A percentile compares a stretch with the other conserved stretches of the same genome.
phyloP scores from a whole-genome alignment of 2,797 vertebrate species.

The Triplophysa bombifrons region DNA sequence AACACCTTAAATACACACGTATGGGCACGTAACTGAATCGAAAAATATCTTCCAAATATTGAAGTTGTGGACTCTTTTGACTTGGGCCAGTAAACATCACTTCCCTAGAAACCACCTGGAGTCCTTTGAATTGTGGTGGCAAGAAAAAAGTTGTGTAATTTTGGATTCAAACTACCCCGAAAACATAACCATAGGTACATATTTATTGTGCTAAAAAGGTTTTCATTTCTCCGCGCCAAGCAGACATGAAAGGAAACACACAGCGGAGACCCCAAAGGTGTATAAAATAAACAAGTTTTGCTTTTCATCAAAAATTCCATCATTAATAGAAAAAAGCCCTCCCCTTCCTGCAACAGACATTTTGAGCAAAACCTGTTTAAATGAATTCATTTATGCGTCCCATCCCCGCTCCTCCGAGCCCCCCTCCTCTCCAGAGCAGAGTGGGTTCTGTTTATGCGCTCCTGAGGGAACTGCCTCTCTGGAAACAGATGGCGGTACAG shows the following conservation, averaged over 20 bases:
- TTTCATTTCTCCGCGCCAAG: neutral
- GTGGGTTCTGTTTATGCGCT: conserved; percentile 76
- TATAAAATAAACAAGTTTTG: conserved; percentile 74
- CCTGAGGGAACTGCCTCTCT: conserved; percentile 72
- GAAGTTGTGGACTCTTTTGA: too few species aligned
- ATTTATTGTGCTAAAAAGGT: neutral
- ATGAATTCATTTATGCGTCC: conserved; percentile 84
- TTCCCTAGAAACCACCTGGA: neutral
- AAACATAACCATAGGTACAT: conserved; percentile 1
- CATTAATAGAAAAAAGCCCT: conserved; percentile 60
- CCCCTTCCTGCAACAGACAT: conserved; percentile 75
- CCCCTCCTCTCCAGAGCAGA: conserved; percentile 67
- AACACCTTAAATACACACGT: too few species aligned
- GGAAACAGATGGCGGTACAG: conserved; percentile 78
- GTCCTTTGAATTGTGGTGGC: neutral
- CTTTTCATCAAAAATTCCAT: conserved; percentile 63
- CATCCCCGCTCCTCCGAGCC: conserved; percentile 39
- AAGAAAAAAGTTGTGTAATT: too few species aligned
- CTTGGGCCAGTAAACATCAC: too few species aligned
- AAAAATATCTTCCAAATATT: too few species aligned
- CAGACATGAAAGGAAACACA: conserved; percentile 34
- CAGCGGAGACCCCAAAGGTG: conserved; percentile 57
- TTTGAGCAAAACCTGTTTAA: conserved; percentile 77
- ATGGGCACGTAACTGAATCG: too few species aligned
- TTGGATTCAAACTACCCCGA: neutral